Evolutionary conservation across 2,113 vertebrate species (phyloP), one percentile per base, ranked within the genome.

Genomic region (Heliornis fulica): DNA sequence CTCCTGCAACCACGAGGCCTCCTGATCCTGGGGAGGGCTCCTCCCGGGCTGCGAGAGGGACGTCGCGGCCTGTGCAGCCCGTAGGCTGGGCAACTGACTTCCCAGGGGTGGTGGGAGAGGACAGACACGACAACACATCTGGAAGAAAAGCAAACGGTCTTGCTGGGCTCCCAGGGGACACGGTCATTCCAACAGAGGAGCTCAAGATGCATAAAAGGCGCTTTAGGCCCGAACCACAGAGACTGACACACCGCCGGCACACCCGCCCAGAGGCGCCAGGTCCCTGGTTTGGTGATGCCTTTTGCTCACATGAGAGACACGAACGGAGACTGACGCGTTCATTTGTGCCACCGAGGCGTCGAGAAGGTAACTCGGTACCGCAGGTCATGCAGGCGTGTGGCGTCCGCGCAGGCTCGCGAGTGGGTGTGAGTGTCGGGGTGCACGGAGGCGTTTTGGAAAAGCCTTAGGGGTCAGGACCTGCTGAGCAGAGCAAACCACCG

Each of bases 301-400:
- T 83, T 94, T 69, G 95, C 94, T 88, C 64, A 66, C 20, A 60
- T 59, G 38, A 63, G 94, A 71, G 38, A 94, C 89, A 61, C 29
- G 23, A 31, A 95, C 34, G 65, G 69, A 80, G 84, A 65, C 36
- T 18, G 94, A 84, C 19, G 89, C 93, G 48, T 53, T 97, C 82
- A 22, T 54, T 83, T 69, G 79, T 46, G 87, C 91, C 96, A 93
- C 83, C 90, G 94, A 97, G 96, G 97, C 97, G 94, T 91, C 65
- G 15, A 92, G 94, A 48, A 92, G 90, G 84, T 84, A 15, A 80
- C 12, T 51, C 83, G 20, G 92, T 54, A 7, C 70, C 34, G 71
- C 72, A 74, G 96, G 28, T 88, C 96, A 97, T 97, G 96, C 96
- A 94, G 95, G 83, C 40, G 14, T 15, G 64, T 26, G 68, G 60